Percentiles rank a stretch among this genome's conserved stretches.
phyloP scores from a whole-genome alignment of 2,888 invertebrate genomes.

The Acleris emargana region DNA sequence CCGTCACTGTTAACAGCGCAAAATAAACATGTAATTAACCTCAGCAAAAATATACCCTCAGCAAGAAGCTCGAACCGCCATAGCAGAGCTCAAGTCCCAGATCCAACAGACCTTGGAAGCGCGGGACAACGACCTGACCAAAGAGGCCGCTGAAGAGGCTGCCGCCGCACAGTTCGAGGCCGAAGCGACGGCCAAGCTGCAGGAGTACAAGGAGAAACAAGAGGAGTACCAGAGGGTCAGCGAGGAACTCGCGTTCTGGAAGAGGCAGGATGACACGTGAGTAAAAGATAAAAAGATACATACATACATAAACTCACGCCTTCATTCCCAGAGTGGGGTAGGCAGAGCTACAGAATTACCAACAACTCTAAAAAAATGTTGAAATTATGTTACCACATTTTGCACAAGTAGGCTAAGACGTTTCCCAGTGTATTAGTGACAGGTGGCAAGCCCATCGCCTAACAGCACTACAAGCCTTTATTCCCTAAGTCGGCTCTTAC shows the following conservation, averaged over 20 bases:
- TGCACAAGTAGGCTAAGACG: no score
- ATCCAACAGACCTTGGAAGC: constrained; percentile 49
- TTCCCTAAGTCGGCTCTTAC: constrained; percentile 20
- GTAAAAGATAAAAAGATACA: no score
- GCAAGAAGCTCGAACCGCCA: constrained; percentile 59
- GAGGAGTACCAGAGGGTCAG: constrained; percentile 44
- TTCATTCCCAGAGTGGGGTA: no score
- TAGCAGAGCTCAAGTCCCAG: constrained; percentile 51
- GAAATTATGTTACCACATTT: no score
- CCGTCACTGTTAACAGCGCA: no score
- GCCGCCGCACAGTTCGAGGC: constrained; percentile 47
- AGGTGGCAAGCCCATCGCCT: no score
- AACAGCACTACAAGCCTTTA: no score
- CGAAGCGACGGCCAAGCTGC: constrained; percentile 39
- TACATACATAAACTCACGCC: no score
- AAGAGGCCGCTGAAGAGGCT: constrained; percentile 47
- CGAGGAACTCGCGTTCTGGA: constrained; percentile 55
- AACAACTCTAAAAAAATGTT: no score
- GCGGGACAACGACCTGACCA: neutral
- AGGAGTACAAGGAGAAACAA: constrained; percentile 11
- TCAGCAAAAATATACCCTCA: constrained; percentile 38
- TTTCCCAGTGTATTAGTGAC: no score
- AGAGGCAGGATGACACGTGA: constrained; percentile 57
- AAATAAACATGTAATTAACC: no score
- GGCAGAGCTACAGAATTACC: no score